Conservation (phyloP, 2,888 invertebrate species). For the Flexamia atlantica region DNA sequence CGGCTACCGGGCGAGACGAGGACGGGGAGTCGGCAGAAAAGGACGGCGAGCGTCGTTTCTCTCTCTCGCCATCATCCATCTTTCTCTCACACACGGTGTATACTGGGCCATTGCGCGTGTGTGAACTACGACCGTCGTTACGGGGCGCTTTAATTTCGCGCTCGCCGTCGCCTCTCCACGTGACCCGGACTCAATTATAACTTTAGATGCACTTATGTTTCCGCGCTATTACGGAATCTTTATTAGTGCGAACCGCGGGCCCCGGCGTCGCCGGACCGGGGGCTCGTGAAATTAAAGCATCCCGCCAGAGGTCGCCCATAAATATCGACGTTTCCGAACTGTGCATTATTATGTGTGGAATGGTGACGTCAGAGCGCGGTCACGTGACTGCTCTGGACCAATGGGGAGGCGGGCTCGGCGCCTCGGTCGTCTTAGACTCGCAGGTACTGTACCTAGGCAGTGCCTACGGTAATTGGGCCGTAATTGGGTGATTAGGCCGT, state of each 20-base stretch:
- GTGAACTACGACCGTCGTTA: constrained; percentile 60
- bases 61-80: constrained; percentile 62
- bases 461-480: constrained; percentile 23
- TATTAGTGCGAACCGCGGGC: constrained; percentile 8
- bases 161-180: not conserved
- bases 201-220: constrained; percentile 31
- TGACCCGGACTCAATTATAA: constrained; percentile 39
- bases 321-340: constrained; percentile 64
- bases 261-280: not conserved
- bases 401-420: constrained; percentile 17
- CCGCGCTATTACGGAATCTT: constrained; percentile 37
- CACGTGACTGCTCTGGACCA: constrained; percentile 61
- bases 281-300: constrained; percentile 40
- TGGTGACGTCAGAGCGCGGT: constrained; percentile 59
- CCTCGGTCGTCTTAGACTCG: constrained; percentile 53
- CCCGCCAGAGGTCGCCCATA: constrained; percentile 45
- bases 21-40: constrained; percentile 25
- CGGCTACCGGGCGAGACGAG: constrained; percentile 63
- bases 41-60: constrained; percentile 57
- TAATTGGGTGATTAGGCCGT: constrained; percentile 41
- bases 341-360: constrained; percentile 62
- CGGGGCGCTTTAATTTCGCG: constrained; percentile 62
- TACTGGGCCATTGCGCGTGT: constrained; percentile 65
- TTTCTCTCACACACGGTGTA: constrained; percentile 64
- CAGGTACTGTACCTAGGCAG: constrained; percentile 18